These are phyloP conservation scores for Charadrius vociferus DNA, from an alignment of 2,113 vertebrate genomes.

Conservation along the genomic window DNA sequence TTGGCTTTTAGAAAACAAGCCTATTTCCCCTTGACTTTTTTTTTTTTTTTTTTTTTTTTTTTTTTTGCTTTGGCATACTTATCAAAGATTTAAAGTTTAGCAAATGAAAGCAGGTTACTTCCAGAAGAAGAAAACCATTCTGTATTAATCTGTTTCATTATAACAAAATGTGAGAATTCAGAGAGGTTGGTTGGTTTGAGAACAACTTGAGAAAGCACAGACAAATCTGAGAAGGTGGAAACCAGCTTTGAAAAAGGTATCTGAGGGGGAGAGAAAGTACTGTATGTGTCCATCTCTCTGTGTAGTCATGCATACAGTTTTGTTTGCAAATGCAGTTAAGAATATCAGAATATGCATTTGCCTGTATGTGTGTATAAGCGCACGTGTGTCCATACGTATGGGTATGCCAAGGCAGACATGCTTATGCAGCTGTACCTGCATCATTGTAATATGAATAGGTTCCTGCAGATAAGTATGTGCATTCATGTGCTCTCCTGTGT, in stretches of 20 bases:
- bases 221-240: not conserved
- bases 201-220: not conserved
- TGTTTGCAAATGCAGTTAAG: not conserved
- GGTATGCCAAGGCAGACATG: not conserved
- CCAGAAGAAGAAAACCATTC: not conserved
- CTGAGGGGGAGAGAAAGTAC: not conserved
- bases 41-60: not conserved
- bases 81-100: not conserved
- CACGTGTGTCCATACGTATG: accelerated
- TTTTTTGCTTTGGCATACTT: not conserved
- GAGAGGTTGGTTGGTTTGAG: not conserved
- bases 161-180: not conserved
- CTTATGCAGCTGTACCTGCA: not conserved
- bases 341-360: not conserved
- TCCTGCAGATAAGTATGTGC: not conserved
- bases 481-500: not conserved
- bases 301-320: not conserved
- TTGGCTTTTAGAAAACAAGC: slow-evolving; percentile 32
- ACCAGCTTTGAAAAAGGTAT: not conserved
- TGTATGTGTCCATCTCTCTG: too few species aligned
- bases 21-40: not conserved
- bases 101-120: slow-evolving; percentile 57
- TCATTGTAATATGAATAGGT: accelerated
- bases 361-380: not conserved
- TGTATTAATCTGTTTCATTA: not conserved